Evolutionary conservation across 2,888 invertebrate genomes (phyloP), one percentile per base, ranked within the genome.

Genomic region (Ditula angustiorana): DNA sequence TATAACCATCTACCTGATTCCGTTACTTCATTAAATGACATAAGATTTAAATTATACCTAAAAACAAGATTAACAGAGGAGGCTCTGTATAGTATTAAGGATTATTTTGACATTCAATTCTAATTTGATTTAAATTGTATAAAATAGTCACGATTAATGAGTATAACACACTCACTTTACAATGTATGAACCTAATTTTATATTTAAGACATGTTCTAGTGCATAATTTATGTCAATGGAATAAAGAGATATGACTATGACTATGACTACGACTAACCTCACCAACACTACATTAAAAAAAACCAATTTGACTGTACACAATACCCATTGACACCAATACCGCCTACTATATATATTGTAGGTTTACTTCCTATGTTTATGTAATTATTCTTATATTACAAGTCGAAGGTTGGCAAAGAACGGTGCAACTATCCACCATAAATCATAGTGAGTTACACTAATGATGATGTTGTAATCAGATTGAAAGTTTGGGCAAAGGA

Each of bases 351-450:
- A 49, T 50, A 28, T 37, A 57, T 56, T 28, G 56, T 37, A 28
- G 23, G 33, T 41, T 52, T n/a, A 19, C 49, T 62, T 62, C 56
- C 49, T 62, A 62, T 56, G 49, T 62, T 62, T 56, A 49, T 37
- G 56, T 50, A 41, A 56, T 62, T 55, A 61, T 47, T 62, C 49
- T 56, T 61, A 53, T 44, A 61, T 47, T 56, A n/a, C n/a, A 56
- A 28, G n/a, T 10, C 23, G 52, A 60, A 60, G 60, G 60, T 26
- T n/a, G n/a, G n/a, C 56, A 55, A 33, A 16, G 19, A 30, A 7
- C 33, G 35, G 21, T 55, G 55, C 26, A 41, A 35, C 53, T 46
- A 23, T n/a, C 23, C 23, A 53, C 26, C 55, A 62, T 62, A 62
- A 62, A 62, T 62, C 61, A 62, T 49, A n/a, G 23, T 2, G 7